phyloP scores from a whole-genome alignment of 1,140 invertebrate genomes.

The Lordiphosa stackelbergi region DNA sequence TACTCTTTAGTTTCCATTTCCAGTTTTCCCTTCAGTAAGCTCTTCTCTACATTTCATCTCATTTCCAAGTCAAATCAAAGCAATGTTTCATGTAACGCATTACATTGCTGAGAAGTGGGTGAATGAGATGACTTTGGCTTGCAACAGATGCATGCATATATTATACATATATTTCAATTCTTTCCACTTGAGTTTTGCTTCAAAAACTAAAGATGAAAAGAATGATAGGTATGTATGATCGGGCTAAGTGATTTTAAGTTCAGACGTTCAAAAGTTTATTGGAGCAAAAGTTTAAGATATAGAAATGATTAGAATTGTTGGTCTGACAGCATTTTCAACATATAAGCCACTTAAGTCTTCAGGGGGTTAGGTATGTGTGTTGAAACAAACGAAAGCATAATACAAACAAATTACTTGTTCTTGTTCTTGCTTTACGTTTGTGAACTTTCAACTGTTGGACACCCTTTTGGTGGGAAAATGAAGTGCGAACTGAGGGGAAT shows the following conservation, averaged over 20 bases:
- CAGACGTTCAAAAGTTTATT: conserved; percentile 43
- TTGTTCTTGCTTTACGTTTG: conserved; percentile 33
- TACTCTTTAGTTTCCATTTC: conserved; percentile 12
- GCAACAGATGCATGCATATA: conserved; percentile 15
- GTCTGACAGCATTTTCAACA: too few relatives aligned
- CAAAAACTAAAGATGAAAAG: conserved; percentile 34
- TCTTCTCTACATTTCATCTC: conserved; percentile 22
- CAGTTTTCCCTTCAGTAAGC: background rate
- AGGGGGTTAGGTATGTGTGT: conserved; percentile 4
- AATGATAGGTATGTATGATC: background rate
- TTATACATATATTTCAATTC: conserved; percentile 36
- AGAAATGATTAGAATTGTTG: too few relatives aligned
- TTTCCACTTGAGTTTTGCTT: conserved; percentile 49
- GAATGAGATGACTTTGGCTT: conserved; percentile 21
- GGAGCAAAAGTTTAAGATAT: conserved; percentile 37
- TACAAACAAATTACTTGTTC: conserved; percentile 35
- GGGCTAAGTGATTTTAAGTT: conserved; percentile 16
- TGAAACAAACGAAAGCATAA: conserved; percentile 21
- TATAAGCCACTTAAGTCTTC: conserved; percentile 36
- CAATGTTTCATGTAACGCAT: conserved; percentile 44
- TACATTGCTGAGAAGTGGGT: conserved; percentile 56
- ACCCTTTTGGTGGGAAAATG: conserved; percentile 14
- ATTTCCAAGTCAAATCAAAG: conserved; percentile 56
- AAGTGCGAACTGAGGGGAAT: conserved; percentile 15
- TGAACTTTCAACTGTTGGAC: conserved; percentile 40